Conservation (phyloP, 2,888 invertebrate genomes). For the Stegana nigrithorax region DNA sequence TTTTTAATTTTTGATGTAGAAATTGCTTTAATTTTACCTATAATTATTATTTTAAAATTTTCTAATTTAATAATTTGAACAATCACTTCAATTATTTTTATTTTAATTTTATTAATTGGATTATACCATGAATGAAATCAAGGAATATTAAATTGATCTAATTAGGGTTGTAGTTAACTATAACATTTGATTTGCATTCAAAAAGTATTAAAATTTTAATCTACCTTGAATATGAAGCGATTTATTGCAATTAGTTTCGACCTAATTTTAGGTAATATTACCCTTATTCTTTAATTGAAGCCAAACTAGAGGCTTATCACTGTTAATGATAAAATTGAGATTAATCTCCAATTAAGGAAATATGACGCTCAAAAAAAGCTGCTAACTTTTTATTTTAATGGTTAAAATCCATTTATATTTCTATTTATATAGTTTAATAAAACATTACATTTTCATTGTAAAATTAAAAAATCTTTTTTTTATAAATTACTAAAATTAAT, state of each 20-base stretch:
- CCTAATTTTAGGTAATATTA: slow-evolving; percentile 67
- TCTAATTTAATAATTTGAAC: slow-evolving; percentile 56
- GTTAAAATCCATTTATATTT: slow-evolving; percentile 53
- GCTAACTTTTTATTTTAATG: slow-evolving; percentile 73
- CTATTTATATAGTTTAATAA: slow-evolving; percentile 72
- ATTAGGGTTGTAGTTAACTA: slow-evolving; percentile 54
- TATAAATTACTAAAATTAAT: slow-evolving; percentile 58
- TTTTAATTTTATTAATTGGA: slow-evolving; percentile 71
- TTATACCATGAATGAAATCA: slow-evolving; percentile 72
- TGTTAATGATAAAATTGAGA: slow-evolving; percentile 52
- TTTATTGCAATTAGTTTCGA: slow-evolving; percentile 71
- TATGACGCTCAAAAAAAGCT: slow-evolving; percentile 72
- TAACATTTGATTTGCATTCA: slow-evolving; percentile 56
- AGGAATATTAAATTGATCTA: slow-evolving; percentile 73
- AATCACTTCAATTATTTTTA: slow-evolving; percentile 65
- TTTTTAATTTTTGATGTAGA: slow-evolving; percentile 82
- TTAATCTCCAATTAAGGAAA: slow-evolving; percentile 73
- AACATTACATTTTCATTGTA: slow-evolving; percentile 77
- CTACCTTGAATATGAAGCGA: slow-evolving; percentile 69
- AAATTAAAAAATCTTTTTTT: slow-evolving; percentile 69
- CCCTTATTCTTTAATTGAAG: slow-evolving; percentile 70
- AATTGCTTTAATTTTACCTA: slow-evolving; percentile 75
- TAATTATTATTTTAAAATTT: slow-evolving; percentile 69
- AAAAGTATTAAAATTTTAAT: slow-evolving; percentile 68
- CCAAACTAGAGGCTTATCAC: slow-evolving; percentile 73